Percentiles rank a stretch among this genome's conserved stretches.
Conservation (phyloP, 2,888 invertebrate genomes). For the Oegoconia quadripuncta region DNA sequence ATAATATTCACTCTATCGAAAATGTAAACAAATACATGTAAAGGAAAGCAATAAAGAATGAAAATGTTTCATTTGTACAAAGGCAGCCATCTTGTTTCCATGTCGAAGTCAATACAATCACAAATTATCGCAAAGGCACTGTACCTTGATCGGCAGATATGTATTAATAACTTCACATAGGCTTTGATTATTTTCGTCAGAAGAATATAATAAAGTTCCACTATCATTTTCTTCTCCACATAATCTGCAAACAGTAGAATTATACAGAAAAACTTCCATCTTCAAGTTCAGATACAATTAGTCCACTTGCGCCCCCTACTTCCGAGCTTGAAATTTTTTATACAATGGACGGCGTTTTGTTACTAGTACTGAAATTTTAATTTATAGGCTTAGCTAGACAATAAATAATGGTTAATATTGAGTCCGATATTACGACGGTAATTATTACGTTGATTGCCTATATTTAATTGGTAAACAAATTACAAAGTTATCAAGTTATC, state of each 20-base stretch:
- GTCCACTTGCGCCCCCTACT: slow-evolving; percentile 56
- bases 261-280: slow-evolving; percentile 79
- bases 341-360: slow-evolving; percentile 11
- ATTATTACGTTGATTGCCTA: no score
- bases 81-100: slow-evolving; percentile 58
- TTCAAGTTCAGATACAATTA: slow-evolving; percentile 30
- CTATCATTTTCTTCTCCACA: slow-evolving; percentile 86
- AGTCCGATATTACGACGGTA: no score
- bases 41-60: slow-evolving; percentile 31
- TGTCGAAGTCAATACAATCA: slow-evolving; percentile 68
- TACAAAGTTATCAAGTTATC: no score
- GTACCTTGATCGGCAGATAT: slow-evolving; percentile 87
- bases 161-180: slow-evolving; percentile 83
- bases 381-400: no score
- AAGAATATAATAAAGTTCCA: slow-evolving; percentile 81
- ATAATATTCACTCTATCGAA: background rate
- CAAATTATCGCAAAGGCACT: slow-evolving; percentile 43
- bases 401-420: no score
- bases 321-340: slow-evolving; percentile 34
- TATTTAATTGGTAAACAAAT: no score
- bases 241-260: slow-evolving; percentile 86
- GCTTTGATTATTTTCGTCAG: slow-evolving; percentile 78
- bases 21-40: background rate
- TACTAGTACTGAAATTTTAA: background rate
- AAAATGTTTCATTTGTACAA: slow-evolving; percentile 40